Evolutionary conservation across 2,888 invertebrate genomes (phyloP).

Genomic region (Calliopum simillimum): DNA sequence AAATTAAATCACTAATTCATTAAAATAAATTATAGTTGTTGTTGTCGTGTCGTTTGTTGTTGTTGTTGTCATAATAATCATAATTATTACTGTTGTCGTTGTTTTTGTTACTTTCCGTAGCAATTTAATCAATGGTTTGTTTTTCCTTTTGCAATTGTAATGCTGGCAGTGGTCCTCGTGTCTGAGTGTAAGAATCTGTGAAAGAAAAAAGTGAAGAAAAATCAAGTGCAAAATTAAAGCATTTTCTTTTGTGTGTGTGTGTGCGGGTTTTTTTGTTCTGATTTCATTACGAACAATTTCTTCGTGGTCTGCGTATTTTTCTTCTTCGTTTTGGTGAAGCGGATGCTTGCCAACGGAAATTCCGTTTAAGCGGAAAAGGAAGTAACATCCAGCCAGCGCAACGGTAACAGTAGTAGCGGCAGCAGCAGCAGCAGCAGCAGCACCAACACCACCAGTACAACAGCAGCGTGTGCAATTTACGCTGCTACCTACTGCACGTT

Average conservation of each 20-base stretch:
- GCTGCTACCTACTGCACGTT: neutral
- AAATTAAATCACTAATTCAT: too few relatives aligned
- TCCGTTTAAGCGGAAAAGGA: conserved; percentile 20
- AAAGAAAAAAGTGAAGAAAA: neutral
- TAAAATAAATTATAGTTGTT: neutral
- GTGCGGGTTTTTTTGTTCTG: too few relatives aligned
- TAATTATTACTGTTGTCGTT: neutral
- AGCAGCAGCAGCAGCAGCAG: neutral
- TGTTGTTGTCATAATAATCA: neutral
- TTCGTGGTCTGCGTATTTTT: neutral
- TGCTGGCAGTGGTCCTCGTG: neutral
- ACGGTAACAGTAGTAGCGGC: neutral
- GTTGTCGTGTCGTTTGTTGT: neutral
- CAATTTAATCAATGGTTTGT: neutral
- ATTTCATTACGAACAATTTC: too few relatives aligned
- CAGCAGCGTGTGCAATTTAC: neutral
- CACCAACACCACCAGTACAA: too few relatives aligned
- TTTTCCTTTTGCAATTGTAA: neutral
- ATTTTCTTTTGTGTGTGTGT: too few relatives aligned
- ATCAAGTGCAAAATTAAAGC: neutral
- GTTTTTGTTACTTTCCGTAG: neutral
- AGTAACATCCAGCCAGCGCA: neutral
- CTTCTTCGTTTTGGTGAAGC: neutral
- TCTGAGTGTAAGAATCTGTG: neutral
- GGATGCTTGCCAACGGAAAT: conserved; percentile 7